Conservation (phyloP, 1,140 invertebrate genomes). For the Drosophila kikkawai region DNA sequence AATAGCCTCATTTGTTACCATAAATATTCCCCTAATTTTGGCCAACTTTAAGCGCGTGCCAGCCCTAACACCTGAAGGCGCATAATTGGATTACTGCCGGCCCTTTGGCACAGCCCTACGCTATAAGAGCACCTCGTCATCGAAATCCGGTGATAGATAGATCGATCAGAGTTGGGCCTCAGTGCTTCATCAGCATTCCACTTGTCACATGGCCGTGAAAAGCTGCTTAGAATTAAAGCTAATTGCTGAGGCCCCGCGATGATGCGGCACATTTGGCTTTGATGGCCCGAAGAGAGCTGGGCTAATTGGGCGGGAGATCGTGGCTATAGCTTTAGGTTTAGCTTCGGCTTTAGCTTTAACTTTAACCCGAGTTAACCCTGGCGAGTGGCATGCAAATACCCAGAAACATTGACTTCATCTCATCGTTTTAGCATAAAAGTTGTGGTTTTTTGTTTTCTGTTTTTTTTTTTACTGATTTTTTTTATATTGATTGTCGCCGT, state of each 20-base stretch:
- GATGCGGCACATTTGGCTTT: constrained; percentile 65
- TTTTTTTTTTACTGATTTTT: constrained; percentile 55
- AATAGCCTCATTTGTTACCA: constrained; percentile 1
- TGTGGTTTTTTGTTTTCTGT: constrained; percentile 30
- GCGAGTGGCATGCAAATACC: constrained; percentile 43
- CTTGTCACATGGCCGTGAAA: constrained; percentile 66
- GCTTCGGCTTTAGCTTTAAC: constrained; percentile 37
- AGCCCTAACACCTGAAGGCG: constrained; percentile 47
- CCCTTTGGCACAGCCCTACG: constrained; percentile 46
- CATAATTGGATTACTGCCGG: constrained; percentile 67
- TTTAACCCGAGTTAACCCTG: constrained; percentile 58
- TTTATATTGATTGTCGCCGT: constrained; percentile 73
- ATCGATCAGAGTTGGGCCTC: constrained; percentile 62
- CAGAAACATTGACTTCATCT: constrained; percentile 43
- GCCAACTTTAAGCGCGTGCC: constrained; percentile 53
- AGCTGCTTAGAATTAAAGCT: constrained; percentile 83
- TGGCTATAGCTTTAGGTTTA: constrained; percentile 3
- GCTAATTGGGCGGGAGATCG: constrained; percentile 49
- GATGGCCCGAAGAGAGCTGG: constrained; percentile 10
- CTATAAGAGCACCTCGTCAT: background rate
- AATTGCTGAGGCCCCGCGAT: constrained; percentile 70
- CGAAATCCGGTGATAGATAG: constrained; percentile 52
- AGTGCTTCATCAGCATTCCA: constrained; percentile 69
- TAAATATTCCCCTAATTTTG: constrained; percentile 25
- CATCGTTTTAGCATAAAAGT: constrained; percentile 37